phyloP scores from a whole-genome alignment of 1,140 invertebrate genomes.

The Ganaspis sp. region DNA sequence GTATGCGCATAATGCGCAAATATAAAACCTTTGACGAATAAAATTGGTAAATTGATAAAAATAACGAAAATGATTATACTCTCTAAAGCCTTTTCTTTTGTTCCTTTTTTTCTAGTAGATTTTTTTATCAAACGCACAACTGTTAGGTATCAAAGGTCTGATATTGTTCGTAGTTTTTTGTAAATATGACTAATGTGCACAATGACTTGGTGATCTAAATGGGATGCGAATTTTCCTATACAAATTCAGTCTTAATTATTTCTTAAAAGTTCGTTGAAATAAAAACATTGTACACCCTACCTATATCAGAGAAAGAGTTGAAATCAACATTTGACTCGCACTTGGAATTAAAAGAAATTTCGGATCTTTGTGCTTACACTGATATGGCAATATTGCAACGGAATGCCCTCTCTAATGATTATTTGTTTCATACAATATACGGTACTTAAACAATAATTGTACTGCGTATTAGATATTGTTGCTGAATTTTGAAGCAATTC shows the following conservation, averaged over 20 bases:
- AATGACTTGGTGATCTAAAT: constrained; percentile 69
- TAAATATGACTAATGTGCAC: constrained; percentile 60
- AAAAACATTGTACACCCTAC: constrained; percentile 46
- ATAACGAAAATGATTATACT: constrained; percentile 2
- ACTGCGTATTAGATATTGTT: constrained; percentile 33
- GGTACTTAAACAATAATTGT: constrained; percentile 41
- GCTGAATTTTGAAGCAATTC: constrained; percentile 55
- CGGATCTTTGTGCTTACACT: constrained; percentile 54
- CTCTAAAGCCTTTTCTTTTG: constrained; percentile 37
- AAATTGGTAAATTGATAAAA: too few species aligned
- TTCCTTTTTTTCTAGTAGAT: constrained; percentile 49
- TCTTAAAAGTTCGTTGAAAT: constrained; percentile 69
- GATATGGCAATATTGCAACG: constrained; percentile 65
- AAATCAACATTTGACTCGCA: neutral
- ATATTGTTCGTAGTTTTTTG: constrained; percentile 60
- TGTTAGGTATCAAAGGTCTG: constrained; percentile 72
- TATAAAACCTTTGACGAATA: too few species aligned
- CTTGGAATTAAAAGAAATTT: constrained; percentile 51
- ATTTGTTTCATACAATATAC: constrained; percentile 40
- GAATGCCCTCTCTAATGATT: constrained; percentile 53
- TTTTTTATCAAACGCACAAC: constrained; percentile 70
- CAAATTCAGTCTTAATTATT: constrained; percentile 76
- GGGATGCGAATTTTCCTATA: constrained; percentile 62
- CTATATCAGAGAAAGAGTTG: constrained; percentile 4
- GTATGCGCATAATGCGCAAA: too few species aligned